Conservation (phyloP, 2,888 invertebrate genomes). For the Cheilosia vernalis region DNA sequence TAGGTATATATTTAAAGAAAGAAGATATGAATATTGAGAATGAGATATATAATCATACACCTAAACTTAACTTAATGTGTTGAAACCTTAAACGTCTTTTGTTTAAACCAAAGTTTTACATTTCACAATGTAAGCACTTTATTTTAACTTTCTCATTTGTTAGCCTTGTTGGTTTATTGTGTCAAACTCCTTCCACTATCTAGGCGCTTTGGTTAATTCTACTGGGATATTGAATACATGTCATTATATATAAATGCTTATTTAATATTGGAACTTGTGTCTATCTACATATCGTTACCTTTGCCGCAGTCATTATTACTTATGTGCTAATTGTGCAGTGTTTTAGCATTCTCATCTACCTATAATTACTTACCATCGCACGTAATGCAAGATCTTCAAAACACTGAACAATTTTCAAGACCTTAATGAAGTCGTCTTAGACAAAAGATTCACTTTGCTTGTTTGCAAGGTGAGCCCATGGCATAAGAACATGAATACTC, state of each 20-base stretch:
- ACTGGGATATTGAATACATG: neutral
- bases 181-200: no score
- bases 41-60: no score
- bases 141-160: neutral
- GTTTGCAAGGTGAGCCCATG: constrained; percentile 47
- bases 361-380: constrained; percentile 36
- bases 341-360: constrained; percentile 1
- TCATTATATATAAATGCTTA: no score
- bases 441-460: constrained; percentile 65
- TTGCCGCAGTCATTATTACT: neutral
- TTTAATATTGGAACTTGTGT: neutral
- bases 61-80: no score
- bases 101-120: no score
- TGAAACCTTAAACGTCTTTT: no score
- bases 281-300: neutral
- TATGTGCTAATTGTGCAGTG: constrained; percentile 21
- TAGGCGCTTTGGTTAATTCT: no score
- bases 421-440: constrained; percentile 51
- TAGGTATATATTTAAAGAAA: no score
- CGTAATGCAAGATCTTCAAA: constrained; percentile 18
- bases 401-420: constrained; percentile 36
- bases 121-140: no score
- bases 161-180: neutral
- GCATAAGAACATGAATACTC: constrained; percentile 55
- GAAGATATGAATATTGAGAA: no score